Percentiles rank a stretch among this genome's conserved stretches.
Evolutionary conservation across 2,888 invertebrate genomes (phyloP).

Genomic region (Andrena praecox): DNA sequence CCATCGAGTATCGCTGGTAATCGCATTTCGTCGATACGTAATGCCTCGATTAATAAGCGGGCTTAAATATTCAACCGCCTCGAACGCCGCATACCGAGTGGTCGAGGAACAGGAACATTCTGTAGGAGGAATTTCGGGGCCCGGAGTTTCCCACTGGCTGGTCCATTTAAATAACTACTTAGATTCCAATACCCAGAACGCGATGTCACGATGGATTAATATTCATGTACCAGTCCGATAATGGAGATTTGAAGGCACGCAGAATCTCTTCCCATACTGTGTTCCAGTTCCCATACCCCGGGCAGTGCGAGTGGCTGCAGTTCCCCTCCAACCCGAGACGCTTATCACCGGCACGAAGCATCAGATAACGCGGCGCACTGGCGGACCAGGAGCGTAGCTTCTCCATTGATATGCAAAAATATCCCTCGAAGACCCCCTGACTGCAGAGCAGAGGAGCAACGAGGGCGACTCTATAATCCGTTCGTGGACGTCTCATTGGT

Average conservation of each 20-base stretch:
- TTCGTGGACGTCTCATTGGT: conserved; percentile 32
- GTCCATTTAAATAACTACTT: not conserved
- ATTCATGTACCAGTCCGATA: conserved; percentile 15
- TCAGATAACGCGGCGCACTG: conserved; percentile 49
- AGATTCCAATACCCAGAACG: not conserved
- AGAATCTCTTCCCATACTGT: conserved; percentile 23
- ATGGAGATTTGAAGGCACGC: conserved; percentile 18
- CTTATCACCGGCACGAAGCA: conserved; percentile 54
- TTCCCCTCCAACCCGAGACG: conserved; percentile 25
- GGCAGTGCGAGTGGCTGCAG: conserved; percentile 19
- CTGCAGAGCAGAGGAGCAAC: not conserved
- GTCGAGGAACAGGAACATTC: too few species aligned
- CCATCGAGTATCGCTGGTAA: not conserved
- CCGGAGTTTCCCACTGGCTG: not conserved
- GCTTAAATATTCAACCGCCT: conserved; percentile 24
- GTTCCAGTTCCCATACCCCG: conserved; percentile 41
- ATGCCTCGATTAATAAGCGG: conserved; percentile 5
- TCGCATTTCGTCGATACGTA: conserved; percentile 13
- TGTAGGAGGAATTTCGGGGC: too few species aligned
- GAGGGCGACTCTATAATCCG: conserved; percentile 31
- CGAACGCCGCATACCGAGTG: not conserved
- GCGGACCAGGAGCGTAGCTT: conserved; percentile 26
- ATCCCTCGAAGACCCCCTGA: not conserved
- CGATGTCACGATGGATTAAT: conserved; percentile 16
- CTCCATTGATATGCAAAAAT: conserved; percentile 60